phyloP scores from a whole-genome alignment of 2,797 vertebrate species.

The Xenopus petersii region DNA sequence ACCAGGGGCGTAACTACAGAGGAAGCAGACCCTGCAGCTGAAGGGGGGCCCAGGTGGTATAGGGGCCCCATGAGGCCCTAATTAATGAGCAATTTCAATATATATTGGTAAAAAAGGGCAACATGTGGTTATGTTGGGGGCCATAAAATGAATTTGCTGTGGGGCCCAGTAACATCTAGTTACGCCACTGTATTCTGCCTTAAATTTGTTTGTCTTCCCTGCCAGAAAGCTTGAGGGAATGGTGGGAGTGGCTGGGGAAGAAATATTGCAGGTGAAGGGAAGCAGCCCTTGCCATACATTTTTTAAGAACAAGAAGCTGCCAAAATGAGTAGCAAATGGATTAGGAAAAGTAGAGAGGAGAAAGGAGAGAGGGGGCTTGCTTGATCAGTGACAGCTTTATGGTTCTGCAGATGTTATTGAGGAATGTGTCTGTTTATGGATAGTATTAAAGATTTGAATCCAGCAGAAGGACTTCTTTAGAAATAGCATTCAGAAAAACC shows the following conservation, averaged over 20 bases:
- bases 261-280: conserved; percentile 34
- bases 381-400: not conserved
- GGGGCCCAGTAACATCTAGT: too few relatives aligned
- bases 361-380: too few relatives aligned
- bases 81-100: too few relatives aligned
- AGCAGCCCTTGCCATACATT: conserved; percentile 23
- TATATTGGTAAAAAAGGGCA: too few relatives aligned
- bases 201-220: not conserved
- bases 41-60: too few relatives aligned
- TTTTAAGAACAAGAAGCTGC: conserved; percentile 10
- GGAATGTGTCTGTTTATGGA: conserved; percentile 3
- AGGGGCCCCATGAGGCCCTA: too few relatives aligned
- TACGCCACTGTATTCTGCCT: too few relatives aligned
- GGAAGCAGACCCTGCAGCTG: too few relatives aligned
- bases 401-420: conserved; percentile 2
- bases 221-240: conserved; percentile 17
- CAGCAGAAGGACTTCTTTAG: not conserved
- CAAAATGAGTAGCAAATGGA: conserved; percentile 17
- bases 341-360: conserved; percentile 14
- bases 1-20: too few relatives aligned
- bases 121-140: too few relatives aligned
- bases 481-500: too few relatives aligned
- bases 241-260: not conserved
- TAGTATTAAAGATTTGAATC: not conserved
- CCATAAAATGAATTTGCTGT: too few relatives aligned